Conservation (phyloP, 2,888 invertebrate genomes). For the Stenodera caucasica region DNA sequence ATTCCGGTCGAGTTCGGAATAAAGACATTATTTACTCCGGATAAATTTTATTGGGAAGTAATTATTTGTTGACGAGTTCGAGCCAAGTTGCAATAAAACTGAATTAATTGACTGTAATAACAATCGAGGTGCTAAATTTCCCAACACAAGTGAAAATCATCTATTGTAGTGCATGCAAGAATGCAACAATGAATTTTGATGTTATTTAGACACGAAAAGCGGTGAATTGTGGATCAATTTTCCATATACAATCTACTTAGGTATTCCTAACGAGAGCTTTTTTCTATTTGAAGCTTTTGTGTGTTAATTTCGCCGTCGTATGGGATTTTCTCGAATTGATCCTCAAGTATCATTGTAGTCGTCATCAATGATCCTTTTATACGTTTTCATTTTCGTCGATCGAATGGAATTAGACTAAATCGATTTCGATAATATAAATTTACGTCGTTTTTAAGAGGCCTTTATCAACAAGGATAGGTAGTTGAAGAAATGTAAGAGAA, state of each 20-base stretch:
- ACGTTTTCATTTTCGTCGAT: too few species aligned
- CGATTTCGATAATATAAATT: conserved; percentile 36
- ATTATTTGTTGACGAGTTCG: neutral
- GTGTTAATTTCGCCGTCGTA: neutral
- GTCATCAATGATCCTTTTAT: conserved; percentile 16
- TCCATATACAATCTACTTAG: too few species aligned
- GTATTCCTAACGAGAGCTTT: too few species aligned
- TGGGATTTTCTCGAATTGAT: conserved; percentile 20
- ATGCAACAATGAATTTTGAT: too few species aligned
- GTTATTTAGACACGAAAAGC: neutral
- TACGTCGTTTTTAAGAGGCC: conserved; percentile 35
- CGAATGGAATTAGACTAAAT: conserved; percentile 25
- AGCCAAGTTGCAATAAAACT: too few species aligned
- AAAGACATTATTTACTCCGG: neutral
- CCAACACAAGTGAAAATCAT: neutral
- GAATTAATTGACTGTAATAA: too few species aligned
- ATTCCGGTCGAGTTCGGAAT: neutral
- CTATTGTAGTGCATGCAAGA: neutral
- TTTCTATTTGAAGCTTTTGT: neutral
- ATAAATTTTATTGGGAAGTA: neutral
- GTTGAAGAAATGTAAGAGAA: conserved; percentile 37
- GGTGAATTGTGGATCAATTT: too few species aligned
- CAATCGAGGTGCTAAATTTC: too few species aligned
- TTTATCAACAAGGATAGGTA: conserved; percentile 37
- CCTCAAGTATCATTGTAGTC: conserved; percentile 9